Base-by-base conservation (phyloP, 2,113 vertebrate species). In the Dunckerocampus dactyliophorus region DNA sequence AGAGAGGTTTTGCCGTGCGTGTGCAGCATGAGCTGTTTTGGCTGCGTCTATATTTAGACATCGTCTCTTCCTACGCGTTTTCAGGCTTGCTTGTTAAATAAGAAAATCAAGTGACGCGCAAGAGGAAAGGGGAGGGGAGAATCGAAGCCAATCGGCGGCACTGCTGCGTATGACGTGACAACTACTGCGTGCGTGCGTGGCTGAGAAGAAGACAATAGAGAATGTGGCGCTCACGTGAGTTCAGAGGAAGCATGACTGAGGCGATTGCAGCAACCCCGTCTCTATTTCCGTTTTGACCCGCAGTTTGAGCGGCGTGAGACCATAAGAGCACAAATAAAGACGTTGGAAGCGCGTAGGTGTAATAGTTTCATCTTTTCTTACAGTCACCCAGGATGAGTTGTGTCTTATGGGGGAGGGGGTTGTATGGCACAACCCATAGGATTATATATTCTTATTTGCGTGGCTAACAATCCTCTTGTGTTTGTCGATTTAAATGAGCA, bases 51-150 rank as follows among this genome's bases (percentile, higher is more conserved):
- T 89, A 89, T 92, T 91, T 92, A 90, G 90, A 85, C 76, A 63
- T 87, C 80, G 87, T 60, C 89, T 86, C 89, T 88, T 90, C 88
- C 90, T 90, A 90, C 87, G 87, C 87, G 84, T 90, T 90, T 91
- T 89, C 88, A 89, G 90, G 84, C 78, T 88, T 88, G 87, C 85
- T 89, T 91, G 89, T 91, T 92, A 90, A 92, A 89, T 90, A 91
- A 89, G 89, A 89, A 90, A 89, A 89, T 90, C 82, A 89, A 86
- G 84, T 89, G 90, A 90, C 86, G 85, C 61, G 76, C 49, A 63
- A 72, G 75, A 77, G 81, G 83, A 74, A 72, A 75, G 64, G 81
- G 80, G 74, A 79, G 82, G 77, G 58, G 76, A 76, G 72, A 80
- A 77, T 75, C 74, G 60, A 71, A 80, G 80, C 83, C 88, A 88